A percentile compares a stretch with the other conserved stretches of the same genome.
Conservation (phyloP, 1,140 invertebrate genomes). For the Lerema accius region DNA sequence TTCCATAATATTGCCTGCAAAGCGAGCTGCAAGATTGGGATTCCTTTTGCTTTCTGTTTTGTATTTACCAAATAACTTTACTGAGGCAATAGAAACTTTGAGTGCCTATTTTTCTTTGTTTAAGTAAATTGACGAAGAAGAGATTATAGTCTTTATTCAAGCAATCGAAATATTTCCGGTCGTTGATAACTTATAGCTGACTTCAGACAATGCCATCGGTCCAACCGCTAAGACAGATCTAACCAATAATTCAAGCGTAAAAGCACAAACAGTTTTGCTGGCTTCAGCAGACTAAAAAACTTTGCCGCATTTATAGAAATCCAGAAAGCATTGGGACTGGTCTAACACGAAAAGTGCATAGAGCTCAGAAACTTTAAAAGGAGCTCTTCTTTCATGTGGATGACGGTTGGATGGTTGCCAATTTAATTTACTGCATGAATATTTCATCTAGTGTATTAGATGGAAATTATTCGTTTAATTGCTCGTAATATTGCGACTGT, state of each 20-base stretch:
- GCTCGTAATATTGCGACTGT: constrained; percentile 5
- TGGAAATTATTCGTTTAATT: constrained; percentile 17
- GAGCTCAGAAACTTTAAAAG: constrained; percentile 30
- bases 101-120: no score
- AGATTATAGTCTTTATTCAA: no score
- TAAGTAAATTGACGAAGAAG: no score
- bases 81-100: no score
- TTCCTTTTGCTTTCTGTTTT: constrained; percentile 2
- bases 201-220: not conserved
- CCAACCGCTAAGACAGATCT: not conserved
- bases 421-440: constrained; percentile 32
- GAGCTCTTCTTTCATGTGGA: constrained; percentile 28
- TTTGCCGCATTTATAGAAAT: constrained; percentile 32
- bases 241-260: not conserved
- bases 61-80: not conserved
- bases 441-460: constrained; percentile 25
- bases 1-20: constrained; percentile 37
- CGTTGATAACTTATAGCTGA: no score
- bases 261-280: constrained; percentile 10
- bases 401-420: constrained; percentile 33
- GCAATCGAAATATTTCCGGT: no score
- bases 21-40: constrained; percentile 15
- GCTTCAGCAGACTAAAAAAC: constrained; percentile 14
- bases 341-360: constrained; percentile 35
- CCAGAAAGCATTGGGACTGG: constrained; percentile 29